These are phyloP conservation scores for Ostrea denselamellosa DNA, from an alignment of 1,140 invertebrate genomes.

Conservation along the genomic window DNA sequence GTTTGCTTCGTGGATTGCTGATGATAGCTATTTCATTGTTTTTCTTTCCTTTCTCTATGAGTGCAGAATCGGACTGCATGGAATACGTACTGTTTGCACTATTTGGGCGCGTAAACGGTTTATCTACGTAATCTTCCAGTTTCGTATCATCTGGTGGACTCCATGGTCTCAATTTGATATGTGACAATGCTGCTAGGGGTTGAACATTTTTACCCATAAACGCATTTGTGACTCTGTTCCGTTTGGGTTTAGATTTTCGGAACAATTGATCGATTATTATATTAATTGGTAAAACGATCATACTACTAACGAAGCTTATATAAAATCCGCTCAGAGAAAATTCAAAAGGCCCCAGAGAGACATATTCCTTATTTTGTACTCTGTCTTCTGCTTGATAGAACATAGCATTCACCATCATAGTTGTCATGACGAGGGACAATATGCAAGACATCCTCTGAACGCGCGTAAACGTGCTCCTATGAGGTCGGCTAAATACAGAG, in stretches of 20 bases:
- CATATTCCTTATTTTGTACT: constrained; percentile 47
- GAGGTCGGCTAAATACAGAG: constrained; percentile 71
- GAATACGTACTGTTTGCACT: constrained; percentile 39
- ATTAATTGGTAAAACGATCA: constrained; percentile 74
- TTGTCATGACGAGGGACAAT: constrained; percentile 74
- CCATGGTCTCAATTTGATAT: constrained; percentile 40
- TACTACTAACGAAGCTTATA: constrained; percentile 71
- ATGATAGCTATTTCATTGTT: constrained; percentile 8
- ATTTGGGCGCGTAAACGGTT: background rate
- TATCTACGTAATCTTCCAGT: constrained; percentile 40
- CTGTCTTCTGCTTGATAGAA: constrained; percentile 71
- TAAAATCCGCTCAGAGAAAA: constrained; percentile 69
- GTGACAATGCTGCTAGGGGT: constrained; percentile 45
- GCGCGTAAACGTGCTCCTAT: constrained; percentile 75
- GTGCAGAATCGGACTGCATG: background rate
- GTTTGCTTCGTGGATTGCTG: background rate
- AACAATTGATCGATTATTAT: constrained; percentile 73
- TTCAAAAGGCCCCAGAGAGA: constrained; percentile 65
- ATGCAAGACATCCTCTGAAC: constrained; percentile 77
- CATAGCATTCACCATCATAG: constrained; percentile 78
- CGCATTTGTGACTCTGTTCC: constrained; percentile 58
- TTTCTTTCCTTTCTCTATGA: constrained; percentile 33
- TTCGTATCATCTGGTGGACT: constrained; percentile 24
- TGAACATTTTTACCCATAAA: constrained; percentile 55
- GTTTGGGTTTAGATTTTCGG: constrained; percentile 64